Conservation (phyloP, 2,888 invertebrate species). For the Cabera pusaria region DNA sequence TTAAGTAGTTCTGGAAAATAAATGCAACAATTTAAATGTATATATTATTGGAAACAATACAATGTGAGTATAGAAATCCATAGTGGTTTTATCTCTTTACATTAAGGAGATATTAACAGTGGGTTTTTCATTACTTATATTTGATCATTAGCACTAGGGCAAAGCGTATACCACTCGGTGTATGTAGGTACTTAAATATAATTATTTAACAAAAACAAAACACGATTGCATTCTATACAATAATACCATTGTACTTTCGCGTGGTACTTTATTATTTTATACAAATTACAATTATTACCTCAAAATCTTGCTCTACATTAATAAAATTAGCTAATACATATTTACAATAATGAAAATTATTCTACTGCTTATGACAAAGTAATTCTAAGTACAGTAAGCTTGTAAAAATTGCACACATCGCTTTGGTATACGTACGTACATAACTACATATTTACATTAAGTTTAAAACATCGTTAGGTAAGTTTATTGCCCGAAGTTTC, state of each 20-base stretch:
- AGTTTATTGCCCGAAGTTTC: slow-evolving; percentile 74
- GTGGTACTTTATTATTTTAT: slow-evolving; percentile 34
- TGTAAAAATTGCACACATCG: slow-evolving; percentile 83
- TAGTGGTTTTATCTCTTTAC: no score
- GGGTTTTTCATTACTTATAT: no score
- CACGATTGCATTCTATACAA: slow-evolving; percentile 3
- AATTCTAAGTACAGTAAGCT: slow-evolving; percentile 72
- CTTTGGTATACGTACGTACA: slow-evolving; percentile 82
- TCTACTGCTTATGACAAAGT: slow-evolving; percentile 58
- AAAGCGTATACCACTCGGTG: slow-evolving; percentile 6
- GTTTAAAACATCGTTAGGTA: slow-evolving; percentile 62
- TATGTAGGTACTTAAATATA: background rate
- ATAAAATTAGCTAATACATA: slow-evolving; percentile 37
- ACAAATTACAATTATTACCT: slow-evolving; percentile 35
- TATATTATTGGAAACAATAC: background rate
- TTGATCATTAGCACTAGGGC: no score
- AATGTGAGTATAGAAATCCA: no score
- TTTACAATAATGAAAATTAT: slow-evolving; percentile 49
- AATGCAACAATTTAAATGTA: slow-evolving; percentile 5
- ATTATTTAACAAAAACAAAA: background rate
- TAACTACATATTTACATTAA: slow-evolving; percentile 79
- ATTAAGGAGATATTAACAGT: no score
- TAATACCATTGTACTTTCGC: slow-evolving; percentile 8
- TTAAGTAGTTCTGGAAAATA: no score
- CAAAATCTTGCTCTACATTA: slow-evolving; percentile 35